These are phyloP conservation scores for Epinephelus lanceolatus DNA, from an alignment of 2,113 vertebrate species.

Conservation along the genomic window DNA sequence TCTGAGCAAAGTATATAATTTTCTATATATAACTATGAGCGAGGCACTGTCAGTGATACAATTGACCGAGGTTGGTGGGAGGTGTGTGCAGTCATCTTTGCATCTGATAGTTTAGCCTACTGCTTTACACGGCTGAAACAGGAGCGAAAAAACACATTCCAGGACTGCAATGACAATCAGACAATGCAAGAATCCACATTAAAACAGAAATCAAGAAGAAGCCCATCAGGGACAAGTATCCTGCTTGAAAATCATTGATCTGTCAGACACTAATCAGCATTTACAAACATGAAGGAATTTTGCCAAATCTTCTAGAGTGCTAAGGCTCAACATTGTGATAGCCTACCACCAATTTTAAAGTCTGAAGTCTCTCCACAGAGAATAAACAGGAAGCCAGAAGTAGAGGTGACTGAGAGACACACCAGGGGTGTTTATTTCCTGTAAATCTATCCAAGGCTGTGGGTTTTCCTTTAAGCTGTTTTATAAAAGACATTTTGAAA, in stretches of 20 bases:
- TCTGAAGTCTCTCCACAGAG: constrained; percentile 15
- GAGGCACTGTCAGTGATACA: too few species aligned
- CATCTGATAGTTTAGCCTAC: too few species aligned
- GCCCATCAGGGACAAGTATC: background rate
- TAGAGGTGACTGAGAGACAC: constrained; percentile 13
- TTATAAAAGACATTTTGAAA: constrained; percentile 1
- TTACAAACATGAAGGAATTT: constrained; percentile 5
- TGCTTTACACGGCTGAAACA: too few species aligned
- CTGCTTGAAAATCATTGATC: background rate
- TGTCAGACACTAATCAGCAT: background rate
- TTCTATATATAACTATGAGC: too few species aligned
- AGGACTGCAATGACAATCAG: too few species aligned
- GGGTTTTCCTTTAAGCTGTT: constrained; percentile 44
- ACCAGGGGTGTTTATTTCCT: background rate
- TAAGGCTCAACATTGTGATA: background rate
- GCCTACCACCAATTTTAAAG: background rate
- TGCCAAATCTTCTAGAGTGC: background rate
- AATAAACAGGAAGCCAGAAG: constrained; percentile 21
- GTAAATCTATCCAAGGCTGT: background rate
- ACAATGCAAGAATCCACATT: too few species aligned
- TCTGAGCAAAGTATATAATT: too few species aligned
- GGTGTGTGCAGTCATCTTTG: too few species aligned
- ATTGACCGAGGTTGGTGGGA: too few species aligned
- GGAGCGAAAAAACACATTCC: too few species aligned
- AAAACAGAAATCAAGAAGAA: too few species aligned